phyloP scores from a whole-genome alignment of 2,113 vertebrate species.

The Indicator indicator region DNA sequence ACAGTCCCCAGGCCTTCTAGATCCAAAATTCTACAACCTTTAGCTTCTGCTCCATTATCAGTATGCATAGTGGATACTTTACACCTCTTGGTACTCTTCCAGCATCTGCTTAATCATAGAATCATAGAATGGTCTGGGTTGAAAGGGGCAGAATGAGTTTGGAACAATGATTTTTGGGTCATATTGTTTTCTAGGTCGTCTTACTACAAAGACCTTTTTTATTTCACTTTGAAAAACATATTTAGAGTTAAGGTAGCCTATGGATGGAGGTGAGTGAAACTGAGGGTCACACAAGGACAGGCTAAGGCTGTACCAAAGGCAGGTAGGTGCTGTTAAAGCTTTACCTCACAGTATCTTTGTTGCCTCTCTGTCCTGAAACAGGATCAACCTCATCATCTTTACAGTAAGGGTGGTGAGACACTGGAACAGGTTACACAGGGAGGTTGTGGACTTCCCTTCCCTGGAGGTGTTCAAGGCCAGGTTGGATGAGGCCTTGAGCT shows the following conservation, averaged over 20 bases:
- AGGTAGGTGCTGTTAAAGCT: neutral
- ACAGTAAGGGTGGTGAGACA: too few species aligned
- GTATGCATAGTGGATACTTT: neutral
- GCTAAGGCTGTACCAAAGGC: neutral
- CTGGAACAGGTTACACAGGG: too few species aligned
- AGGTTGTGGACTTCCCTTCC: too few species aligned
- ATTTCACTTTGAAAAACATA: neutral
- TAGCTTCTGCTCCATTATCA: neutral
- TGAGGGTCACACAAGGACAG: neutral
- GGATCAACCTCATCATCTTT: neutral
- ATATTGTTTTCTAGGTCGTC: neutral
- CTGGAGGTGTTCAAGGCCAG: too few species aligned
- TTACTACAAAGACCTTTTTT: neutral
- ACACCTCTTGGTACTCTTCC: neutral
- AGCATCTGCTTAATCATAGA: neutral
- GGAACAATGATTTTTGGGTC: neutral
- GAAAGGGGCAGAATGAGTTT: neutral
- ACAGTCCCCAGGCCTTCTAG: neutral
- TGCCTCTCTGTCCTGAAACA: neutral
- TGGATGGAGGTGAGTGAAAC: neutral
- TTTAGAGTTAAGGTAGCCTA: neutral
- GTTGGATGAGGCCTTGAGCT: too few species aligned
- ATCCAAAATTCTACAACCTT: neutral
- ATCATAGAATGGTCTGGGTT: too few species aligned
- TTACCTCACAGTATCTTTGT: neutral